Evolutionary conservation across 2,113 vertebrate species (phyloP).

Genomic region (Sceloporus undulatus): DNA sequence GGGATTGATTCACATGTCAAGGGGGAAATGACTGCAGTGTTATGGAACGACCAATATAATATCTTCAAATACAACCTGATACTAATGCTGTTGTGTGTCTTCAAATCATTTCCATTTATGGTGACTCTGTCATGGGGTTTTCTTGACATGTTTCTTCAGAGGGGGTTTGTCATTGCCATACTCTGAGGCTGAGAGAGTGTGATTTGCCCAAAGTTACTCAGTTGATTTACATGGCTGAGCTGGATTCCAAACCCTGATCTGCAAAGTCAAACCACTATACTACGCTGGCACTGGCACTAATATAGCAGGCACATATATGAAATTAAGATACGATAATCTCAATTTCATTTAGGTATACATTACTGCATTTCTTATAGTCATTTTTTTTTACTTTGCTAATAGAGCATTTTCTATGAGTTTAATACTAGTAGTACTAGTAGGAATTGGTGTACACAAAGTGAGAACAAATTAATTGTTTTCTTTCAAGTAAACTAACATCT

Average conservation of each 20-base stretch:
- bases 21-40: not conserved
- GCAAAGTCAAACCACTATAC: no score
- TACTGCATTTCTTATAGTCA: not conserved
- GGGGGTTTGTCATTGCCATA: no score
- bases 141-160: no score
- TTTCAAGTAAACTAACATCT: constrained; percentile 15
- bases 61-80: not conserved
- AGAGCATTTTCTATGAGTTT: not conserved
- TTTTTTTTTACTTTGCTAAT: not conserved
- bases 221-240: no score
- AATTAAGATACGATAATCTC: not conserved
- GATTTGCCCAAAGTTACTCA: no score
- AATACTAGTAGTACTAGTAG: not conserved
- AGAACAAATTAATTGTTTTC: not conserved
- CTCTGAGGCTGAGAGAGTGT: no score
- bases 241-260: no score
- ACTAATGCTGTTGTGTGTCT: not conserved
- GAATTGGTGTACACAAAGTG: not conserved
- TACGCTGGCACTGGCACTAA: not conserved
- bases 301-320: not conserved
- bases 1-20: not conserved
- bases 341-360: not conserved
- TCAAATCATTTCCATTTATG: no score
- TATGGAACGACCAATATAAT: not conserved
- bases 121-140: no score